phyloP scores from a whole-genome alignment of 2,113 vertebrate species.

The Pyxicephalus adspersus region DNA sequence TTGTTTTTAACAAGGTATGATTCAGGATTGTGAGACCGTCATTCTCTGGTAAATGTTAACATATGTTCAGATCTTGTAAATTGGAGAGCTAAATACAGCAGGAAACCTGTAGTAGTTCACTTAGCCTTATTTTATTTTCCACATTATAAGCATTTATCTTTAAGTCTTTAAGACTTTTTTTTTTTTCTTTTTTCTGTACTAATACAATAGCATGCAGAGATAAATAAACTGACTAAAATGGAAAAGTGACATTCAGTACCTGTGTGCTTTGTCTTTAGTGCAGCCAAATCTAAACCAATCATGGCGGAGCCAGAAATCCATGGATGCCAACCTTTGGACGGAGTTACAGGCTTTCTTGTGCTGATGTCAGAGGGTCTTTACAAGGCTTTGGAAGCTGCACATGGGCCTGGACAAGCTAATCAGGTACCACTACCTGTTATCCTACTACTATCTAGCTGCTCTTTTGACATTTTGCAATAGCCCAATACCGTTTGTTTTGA shows the following conservation, averaged over 20 bases:
- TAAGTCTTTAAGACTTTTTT: too few species aligned
- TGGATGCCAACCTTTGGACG: slow-evolving; percentile 83
- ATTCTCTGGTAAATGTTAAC: too few species aligned
- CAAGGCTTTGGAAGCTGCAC: slow-evolving; percentile 92
- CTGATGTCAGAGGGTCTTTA: slow-evolving; percentile 96
- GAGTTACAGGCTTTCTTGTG: slow-evolving; percentile 89
- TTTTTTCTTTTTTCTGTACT: too few species aligned
- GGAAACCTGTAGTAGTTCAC: too few species aligned
- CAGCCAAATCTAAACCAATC: slow-evolving; percentile 88
- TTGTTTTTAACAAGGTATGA: too few species aligned
- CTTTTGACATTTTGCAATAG: too few species aligned
- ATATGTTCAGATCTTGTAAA: too few species aligned
- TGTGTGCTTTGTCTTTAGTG: slow-evolving; percentile 66
- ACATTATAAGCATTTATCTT: too few species aligned
- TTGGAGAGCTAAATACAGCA: too few species aligned
- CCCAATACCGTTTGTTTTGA: background rate
- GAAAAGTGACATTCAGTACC: background rate
- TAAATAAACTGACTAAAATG: background rate
- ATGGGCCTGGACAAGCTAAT: slow-evolving; percentile 94
- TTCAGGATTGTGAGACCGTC: too few species aligned
- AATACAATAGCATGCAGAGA: too few species aligned
- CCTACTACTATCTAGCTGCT: background rate
- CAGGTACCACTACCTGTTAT: slow-evolving; percentile 75
- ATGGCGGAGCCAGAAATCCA: slow-evolving; percentile 94
- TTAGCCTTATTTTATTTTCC: too few species aligned